Conservation (phyloP, 2,797 vertebrate species). For the Anabacerthia variegaticeps region DNA sequence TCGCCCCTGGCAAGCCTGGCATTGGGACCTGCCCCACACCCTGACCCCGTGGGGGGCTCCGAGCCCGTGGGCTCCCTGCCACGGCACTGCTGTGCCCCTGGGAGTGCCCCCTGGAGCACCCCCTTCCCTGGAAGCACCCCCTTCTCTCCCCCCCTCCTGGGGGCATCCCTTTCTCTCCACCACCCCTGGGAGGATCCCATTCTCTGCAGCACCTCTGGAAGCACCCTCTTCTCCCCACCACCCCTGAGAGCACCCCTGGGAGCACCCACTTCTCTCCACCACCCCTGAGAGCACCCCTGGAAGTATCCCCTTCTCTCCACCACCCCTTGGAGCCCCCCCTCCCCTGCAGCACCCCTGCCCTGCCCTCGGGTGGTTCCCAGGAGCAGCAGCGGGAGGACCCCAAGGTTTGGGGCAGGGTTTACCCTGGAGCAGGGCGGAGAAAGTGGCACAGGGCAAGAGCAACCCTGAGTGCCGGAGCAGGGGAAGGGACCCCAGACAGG, state of each 20-base stretch:
- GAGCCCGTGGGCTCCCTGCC: background rate
- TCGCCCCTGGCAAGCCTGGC: background rate
- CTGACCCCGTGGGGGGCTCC: accelerated
- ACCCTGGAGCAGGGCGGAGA: background rate
- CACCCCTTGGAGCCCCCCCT: too few species aligned
- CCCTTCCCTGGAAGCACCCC: too few species aligned
- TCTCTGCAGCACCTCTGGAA: too few species aligned
- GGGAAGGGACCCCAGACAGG: background rate
- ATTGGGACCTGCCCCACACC: background rate
- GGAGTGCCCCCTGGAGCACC: background rate
- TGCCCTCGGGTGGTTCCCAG: accelerated
- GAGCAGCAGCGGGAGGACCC: background rate
- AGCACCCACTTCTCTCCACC: background rate
- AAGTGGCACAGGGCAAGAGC: background rate
- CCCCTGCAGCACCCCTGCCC: background rate
- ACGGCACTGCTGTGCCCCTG: background rate
- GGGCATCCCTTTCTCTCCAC: too few species aligned
- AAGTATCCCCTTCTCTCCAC: too few species aligned
- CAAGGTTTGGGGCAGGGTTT: background rate
- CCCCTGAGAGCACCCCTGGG: background rate
- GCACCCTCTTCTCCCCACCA: too few species aligned
- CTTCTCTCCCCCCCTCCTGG: too few species aligned
- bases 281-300: too few species aligned
- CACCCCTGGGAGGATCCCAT: too few species aligned
- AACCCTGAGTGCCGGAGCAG: background rate